A percentile compares a stretch with the other conserved stretches of the same genome.
phyloP scores from a whole-genome alignment of 1,140 invertebrate genomes.

The Ostrea denselamellosa region DNA sequence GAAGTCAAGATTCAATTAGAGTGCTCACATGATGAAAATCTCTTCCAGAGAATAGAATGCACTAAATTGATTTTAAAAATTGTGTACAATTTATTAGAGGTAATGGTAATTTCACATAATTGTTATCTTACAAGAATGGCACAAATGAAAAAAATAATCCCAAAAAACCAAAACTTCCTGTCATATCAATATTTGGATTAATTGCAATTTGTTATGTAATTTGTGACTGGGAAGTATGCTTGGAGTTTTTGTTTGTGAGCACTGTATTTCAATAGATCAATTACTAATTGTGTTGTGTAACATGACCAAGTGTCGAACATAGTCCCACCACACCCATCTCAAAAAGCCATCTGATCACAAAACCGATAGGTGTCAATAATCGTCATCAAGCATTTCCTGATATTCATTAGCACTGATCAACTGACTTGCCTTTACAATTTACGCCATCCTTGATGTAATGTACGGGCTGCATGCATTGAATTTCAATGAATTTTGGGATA shows the following conservation, averaged over 20 bases:
- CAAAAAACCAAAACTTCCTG: background rate
- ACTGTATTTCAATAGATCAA: background rate
- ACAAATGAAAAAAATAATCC: background rate
- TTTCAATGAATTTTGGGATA: constrained; percentile 11
- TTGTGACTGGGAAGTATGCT: background rate
- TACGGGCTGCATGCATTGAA: background rate
- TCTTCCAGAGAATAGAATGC: background rate
- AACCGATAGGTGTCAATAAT: background rate
- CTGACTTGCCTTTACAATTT: background rate
- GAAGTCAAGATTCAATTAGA: background rate
- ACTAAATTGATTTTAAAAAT: background rate
- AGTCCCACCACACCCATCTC: background rate
- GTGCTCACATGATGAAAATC: background rate
- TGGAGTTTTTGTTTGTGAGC: constrained; percentile 10
- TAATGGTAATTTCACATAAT: background rate
- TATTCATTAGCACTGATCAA: constrained; percentile 8
- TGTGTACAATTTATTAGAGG: background rate
- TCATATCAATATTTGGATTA: background rate
- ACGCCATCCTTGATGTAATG: background rate
- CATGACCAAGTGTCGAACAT: background rate
- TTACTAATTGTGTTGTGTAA: background rate
- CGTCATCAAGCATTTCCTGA: background rate
- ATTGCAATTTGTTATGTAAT: constrained; percentile 22
- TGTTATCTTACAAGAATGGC: background rate
- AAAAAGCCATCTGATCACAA: background rate